Percentiles rank a stretch among this genome's conserved stretches.
Conservation (phyloP, 2,888 invertebrate species). For the Harpagoxenus sublaevis region DNA sequence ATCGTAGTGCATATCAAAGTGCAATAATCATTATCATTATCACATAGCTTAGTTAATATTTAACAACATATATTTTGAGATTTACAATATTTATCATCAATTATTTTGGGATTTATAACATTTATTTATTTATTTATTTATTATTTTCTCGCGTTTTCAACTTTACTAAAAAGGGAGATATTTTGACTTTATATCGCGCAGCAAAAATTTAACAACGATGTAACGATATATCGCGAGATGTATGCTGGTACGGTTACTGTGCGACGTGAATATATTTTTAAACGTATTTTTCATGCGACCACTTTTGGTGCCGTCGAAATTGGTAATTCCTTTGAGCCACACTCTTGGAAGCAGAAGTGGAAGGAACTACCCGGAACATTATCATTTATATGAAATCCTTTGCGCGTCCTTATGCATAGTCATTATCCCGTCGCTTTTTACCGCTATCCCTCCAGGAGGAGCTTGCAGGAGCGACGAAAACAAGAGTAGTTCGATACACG, state of each 20-base stretch:
- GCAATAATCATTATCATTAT: background rate
- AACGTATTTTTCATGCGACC: conserved; percentile 78
- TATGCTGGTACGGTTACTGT: background rate
- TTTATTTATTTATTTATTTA: conserved; percentile 13
- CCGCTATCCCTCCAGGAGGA: conserved; percentile 40
- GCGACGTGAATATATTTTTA: conserved; percentile 66
- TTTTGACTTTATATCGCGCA: background rate
- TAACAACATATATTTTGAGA: background rate
- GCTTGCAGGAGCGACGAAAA: conserved; percentile 52
- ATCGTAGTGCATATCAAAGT: background rate
- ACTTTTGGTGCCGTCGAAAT: conserved; percentile 81
- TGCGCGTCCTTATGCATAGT: conserved; percentile 84
- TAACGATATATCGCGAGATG: conserved; percentile 19
- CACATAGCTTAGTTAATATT: background rate
- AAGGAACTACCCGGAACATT: conserved; percentile 79
- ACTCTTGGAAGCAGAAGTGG: conserved; percentile 69
- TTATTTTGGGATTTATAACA: background rate
- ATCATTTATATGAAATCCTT: conserved; percentile 86
- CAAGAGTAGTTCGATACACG: conserved; percentile 70
- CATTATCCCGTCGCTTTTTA: conserved; percentile 78
- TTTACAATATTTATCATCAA: background rate
- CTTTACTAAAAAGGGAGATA: background rate
- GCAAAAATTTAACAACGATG: background rate
- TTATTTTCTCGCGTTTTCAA: background rate
- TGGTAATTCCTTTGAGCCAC: conserved; percentile 84